phyloP scores from a whole-genome alignment of 2,113 vertebrate genomes.

The Caretta caretta region DNA sequence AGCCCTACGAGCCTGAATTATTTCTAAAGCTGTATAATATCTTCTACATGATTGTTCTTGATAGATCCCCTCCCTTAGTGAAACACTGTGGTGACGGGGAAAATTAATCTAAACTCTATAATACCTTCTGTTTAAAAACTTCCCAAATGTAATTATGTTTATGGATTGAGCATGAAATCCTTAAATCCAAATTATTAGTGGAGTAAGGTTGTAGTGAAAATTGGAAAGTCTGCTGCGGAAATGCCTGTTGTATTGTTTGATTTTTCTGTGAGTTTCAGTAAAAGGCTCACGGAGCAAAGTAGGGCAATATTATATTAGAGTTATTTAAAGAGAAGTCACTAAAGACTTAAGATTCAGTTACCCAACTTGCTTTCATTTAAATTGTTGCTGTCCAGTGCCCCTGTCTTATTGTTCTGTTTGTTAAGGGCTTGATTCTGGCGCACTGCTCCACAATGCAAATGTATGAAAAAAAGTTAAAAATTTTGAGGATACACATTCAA shows the following conservation, averaged over 20 bases:
- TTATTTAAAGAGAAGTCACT: background rate
- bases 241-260: background rate
- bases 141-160: background rate
- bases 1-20: background rate
- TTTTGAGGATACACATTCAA: background rate
- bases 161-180: constrained; percentile 28
- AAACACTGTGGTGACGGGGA: background rate
- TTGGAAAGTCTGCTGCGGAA: constrained; percentile 23
- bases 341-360: background rate
- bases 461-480: background rate
- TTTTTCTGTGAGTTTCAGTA: background rate
- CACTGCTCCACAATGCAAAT: background rate
- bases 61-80: background rate
- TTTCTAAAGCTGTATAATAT: constrained; percentile 31
- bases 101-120: constrained; percentile 24
- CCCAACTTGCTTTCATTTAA: background rate
- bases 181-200: constrained; percentile 37
- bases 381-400: background rate
- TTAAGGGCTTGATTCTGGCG: background rate
- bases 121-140: background rate
- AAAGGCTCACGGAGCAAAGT: background rate
- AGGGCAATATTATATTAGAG: background rate
- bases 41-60: background rate
- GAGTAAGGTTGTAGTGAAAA: constrained; percentile 33
- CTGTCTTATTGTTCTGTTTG: background rate